A percentile compares a stretch with the other conserved stretches of the same genome.
Conservation (phyloP, 2,888 invertebrate species). For the Clanis bilineata region DNA sequence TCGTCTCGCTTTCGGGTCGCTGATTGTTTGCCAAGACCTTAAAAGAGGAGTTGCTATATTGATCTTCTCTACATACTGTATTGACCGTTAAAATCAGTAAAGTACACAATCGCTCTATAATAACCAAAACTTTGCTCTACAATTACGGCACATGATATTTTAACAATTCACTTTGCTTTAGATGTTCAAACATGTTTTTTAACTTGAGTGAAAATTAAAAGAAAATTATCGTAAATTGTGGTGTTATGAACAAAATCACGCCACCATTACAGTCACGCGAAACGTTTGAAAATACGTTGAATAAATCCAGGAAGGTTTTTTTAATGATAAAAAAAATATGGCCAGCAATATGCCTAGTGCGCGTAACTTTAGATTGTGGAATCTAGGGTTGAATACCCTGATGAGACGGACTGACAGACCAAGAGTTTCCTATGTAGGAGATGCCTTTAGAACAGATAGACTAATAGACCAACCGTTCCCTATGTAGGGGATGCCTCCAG, state of each 20-base stretch:
- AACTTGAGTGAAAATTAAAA: constrained; percentile 31
- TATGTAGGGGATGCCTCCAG: too few relatives aligned
- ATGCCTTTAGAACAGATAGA: too few relatives aligned
- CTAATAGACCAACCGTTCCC: too few relatives aligned
- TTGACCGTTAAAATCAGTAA: neutral
- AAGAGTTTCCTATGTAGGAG: too few relatives aligned
- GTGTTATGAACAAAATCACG: constrained; percentile 34
- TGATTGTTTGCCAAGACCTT: too few relatives aligned
- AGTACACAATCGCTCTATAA: neutral
- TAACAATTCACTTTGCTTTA: neutral
- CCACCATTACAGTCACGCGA: constrained; percentile 36
- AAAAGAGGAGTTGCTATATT: neutral
- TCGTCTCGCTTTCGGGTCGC: too few relatives aligned
- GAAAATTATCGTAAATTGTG: constrained; percentile 38
- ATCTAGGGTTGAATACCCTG: too few relatives aligned
- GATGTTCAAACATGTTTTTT: constrained; percentile 4
- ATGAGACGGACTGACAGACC: too few relatives aligned
- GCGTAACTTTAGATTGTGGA: too few relatives aligned
- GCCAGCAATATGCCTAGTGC: too few relatives aligned
- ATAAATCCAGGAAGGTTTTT: constrained; percentile 19
- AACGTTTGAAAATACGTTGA: constrained; percentile 25
- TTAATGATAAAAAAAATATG: neutral
- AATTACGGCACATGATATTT: neutral
- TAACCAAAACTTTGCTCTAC: neutral
- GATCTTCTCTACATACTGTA: neutral